These are phyloP conservation scores for Norana najaformis DNA, from an alignment of 2,888 invertebrate species.

Conservation along the genomic window DNA sequence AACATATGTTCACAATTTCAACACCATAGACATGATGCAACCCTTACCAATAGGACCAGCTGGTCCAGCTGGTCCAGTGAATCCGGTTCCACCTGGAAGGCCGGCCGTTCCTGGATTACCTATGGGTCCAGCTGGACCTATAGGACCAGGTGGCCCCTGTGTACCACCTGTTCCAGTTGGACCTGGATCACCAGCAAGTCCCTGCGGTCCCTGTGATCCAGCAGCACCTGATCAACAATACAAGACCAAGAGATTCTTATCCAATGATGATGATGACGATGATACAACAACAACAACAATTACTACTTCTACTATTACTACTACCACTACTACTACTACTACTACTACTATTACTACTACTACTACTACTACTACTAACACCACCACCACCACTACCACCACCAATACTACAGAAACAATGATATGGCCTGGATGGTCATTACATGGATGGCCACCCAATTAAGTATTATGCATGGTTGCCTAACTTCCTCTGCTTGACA, in stretches of 20 bases:
- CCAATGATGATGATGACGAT: neutral
- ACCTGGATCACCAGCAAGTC: slow-evolving; percentile 34
- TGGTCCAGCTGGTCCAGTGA: slow-evolving; percentile 34
- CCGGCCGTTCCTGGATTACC: slow-evolving; percentile 36
- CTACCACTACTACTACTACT: neutral
- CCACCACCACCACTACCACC: neutral
- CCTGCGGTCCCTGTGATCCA: slow-evolving; percentile 27
- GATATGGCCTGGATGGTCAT: too few species aligned
- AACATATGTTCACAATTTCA: neutral
- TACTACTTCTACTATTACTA: neutral
- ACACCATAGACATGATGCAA: neutral
- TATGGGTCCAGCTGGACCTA: slow-evolving; percentile 28
- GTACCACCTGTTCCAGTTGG: slow-evolving; percentile 16
- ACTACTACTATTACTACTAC: neutral
- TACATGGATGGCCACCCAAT: neutral
- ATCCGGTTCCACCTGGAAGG: slow-evolving; percentile 49
- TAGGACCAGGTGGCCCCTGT: slow-evolving; percentile 33
- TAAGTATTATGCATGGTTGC: neutral
- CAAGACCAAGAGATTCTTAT: neutral
- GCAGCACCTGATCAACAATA: neutral
- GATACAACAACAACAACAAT: neutral
- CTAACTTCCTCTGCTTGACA: neutral
- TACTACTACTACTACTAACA: neutral
- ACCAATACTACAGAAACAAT: neutral
- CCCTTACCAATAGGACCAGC: slow-evolving; percentile 22